Conservation (phyloP, 2,797 vertebrate genomes). For the Pseudocheirus occidentalis region DNA sequence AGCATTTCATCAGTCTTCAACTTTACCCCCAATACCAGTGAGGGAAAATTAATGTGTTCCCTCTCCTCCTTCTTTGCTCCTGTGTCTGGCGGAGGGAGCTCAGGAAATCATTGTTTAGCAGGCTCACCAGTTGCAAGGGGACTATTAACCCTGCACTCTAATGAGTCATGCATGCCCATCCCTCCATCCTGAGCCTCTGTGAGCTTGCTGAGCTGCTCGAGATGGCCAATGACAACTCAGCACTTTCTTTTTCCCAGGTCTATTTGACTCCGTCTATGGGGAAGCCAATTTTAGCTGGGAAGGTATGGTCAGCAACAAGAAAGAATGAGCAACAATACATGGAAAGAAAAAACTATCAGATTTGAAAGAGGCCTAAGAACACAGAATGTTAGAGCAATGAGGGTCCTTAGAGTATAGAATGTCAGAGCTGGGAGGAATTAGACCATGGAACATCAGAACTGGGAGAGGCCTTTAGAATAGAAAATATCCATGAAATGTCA, state of each 20-base stretch:
- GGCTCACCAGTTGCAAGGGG: neutral
- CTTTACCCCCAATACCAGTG: neutral
- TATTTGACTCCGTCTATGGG: conserved; percentile 30
- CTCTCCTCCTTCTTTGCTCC: neutral
- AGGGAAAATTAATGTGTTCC: neutral
- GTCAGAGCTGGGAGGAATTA: no score
- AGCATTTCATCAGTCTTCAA: neutral
- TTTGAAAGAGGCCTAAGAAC: neutral
- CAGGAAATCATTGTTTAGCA: neutral
- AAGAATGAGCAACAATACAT: neutral
- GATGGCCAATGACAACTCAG: neutral
- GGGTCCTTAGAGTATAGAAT: no score
- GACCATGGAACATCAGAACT: no score
- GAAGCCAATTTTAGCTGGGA: conserved; percentile 13
- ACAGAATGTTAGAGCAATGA: neutral
- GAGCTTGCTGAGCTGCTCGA: neutral
- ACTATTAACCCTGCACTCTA: neutral
- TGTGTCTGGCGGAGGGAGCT: neutral
- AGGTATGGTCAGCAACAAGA: conserved; percentile 28
- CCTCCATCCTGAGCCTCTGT: neutral
- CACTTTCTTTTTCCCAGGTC: conserved; percentile 6
- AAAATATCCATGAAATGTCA: no score
- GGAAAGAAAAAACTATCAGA: neutral
- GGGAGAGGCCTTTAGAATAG: no score
- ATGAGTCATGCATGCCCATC: neutral